These are phyloP conservation scores for Formica aserva DNA, from an alignment of 2,888 invertebrate genomes.

Conservation along the genomic window DNA sequence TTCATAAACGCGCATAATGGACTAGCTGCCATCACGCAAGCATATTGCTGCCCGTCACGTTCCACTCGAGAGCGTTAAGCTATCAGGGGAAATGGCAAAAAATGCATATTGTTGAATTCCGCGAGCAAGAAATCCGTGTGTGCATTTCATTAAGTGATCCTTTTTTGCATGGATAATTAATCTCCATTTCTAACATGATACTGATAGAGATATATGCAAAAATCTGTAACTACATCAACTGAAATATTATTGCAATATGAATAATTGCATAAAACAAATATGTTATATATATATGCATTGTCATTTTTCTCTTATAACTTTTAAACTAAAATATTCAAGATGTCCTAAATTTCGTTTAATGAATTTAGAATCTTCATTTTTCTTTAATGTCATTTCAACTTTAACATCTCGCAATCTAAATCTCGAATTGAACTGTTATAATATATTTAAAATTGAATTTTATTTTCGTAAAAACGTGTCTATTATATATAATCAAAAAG, in stretches of 20 bases:
- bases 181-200: not conserved
- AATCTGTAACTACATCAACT: not conserved
- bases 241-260: not conserved
- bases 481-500: not conserved
- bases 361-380: not conserved
- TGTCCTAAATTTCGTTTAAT: not conserved
- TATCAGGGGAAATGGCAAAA: slow-evolving; percentile 32
- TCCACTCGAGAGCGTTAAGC: slow-evolving; percentile 34
- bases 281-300: not conserved
- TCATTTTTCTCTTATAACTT: not conserved
- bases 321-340: not conserved
- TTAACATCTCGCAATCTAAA: not conserved
- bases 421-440: not conserved
- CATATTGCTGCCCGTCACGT: slow-evolving; percentile 43
- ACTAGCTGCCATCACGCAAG: slow-evolving; percentile 52
- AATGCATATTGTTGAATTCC: slow-evolving; percentile 22
- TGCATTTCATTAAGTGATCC: not conserved
- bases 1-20: slow-evolving; percentile 52
- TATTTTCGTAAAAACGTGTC: not conserved
- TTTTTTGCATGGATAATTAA: not conserved
- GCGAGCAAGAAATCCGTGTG: not conserved
- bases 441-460: not conserved
- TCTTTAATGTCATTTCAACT: not conserved
- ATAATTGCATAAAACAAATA: not conserved
- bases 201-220: not conserved